Percentiles rank a stretch among this genome's conserved stretches.
These are phyloP conservation scores for Tenthredo mesomela DNA, from an alignment of 2,888 invertebrate genomes.

Conservation along the genomic window DNA sequence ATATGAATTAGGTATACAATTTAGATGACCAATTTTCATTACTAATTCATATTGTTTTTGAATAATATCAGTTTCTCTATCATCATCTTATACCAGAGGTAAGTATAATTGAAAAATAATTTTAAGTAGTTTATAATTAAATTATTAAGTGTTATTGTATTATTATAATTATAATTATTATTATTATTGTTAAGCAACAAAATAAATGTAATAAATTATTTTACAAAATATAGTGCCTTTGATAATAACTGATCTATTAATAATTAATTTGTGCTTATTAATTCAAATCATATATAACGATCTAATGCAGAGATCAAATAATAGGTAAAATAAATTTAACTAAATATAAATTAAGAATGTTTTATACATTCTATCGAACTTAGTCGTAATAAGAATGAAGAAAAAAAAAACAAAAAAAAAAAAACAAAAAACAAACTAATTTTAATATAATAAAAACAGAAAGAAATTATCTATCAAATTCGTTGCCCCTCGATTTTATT, in stretches of 20 bases:
- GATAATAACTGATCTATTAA: neutral
- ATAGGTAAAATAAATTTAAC: neutral
- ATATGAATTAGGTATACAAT: neutral
- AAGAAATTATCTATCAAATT: neutral
- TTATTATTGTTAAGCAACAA: neutral
- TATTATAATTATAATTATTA: too few species aligned
- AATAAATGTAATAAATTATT: conserved; percentile 3
- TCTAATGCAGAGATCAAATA: neutral
- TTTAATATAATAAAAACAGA: neutral
- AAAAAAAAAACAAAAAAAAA: neutral
- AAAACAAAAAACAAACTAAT: too few species aligned
- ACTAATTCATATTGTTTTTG: neutral
- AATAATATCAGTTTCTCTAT: neutral
- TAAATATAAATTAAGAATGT: conserved; percentile 13
- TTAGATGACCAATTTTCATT: neutral
- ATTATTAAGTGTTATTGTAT: neutral
- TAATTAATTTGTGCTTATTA: neutral
- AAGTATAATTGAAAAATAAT: neutral
- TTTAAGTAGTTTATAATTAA: neutral
- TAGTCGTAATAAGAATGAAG: neutral
- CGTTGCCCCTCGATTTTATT: neutral
- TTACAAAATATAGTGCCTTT: neutral
- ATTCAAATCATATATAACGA: neutral
- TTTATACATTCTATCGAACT: neutral
- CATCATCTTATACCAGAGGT: neutral